Percentiles rank a stretch among this genome's conserved stretches.
Conservation (phyloP, 1,140 invertebrate species). For the Cyphomyrmex costatus region DNA sequence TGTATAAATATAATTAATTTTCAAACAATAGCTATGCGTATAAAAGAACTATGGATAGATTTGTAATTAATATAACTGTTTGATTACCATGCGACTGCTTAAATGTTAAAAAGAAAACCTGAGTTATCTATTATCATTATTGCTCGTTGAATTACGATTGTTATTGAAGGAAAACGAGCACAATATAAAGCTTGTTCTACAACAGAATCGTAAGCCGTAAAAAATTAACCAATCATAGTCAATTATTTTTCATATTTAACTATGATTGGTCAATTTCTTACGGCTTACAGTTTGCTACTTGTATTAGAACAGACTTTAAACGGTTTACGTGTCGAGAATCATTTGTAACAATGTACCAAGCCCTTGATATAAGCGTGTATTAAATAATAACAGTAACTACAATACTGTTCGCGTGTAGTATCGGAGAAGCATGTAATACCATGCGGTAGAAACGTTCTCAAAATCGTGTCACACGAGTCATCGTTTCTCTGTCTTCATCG, state of each 20-base stretch:
- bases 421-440: conserved; percentile 57
- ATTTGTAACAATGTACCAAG: conserved; percentile 50
- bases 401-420: conserved; percentile 27
- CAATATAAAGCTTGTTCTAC: not conserved
- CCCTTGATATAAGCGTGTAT: conserved; percentile 46
- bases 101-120: not conserved
- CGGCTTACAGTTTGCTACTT: too few relatives aligned
- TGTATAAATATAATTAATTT: conserved; percentile 3
- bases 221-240: too few relatives aligned
- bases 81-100: conserved; percentile 10
- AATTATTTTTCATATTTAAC: too few relatives aligned
- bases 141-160: conserved; percentile 41
- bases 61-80: not conserved
- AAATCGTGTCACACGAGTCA: conserved; percentile 25
- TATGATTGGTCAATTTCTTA: too few relatives aligned
- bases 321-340: conserved; percentile 18
- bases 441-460: conserved; percentile 36
- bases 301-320: not conserved
- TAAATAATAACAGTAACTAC: conserved; percentile 59
- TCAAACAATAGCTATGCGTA: not conserved
- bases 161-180: conserved; percentile 15
- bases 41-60: not conserved
- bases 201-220: too few relatives aligned
- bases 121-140: conserved; percentile 21
- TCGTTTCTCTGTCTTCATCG: not conserved